Evolutionary conservation across 1,140 invertebrate species (phyloP).

Genomic region (Penaeus indicus): DNA sequence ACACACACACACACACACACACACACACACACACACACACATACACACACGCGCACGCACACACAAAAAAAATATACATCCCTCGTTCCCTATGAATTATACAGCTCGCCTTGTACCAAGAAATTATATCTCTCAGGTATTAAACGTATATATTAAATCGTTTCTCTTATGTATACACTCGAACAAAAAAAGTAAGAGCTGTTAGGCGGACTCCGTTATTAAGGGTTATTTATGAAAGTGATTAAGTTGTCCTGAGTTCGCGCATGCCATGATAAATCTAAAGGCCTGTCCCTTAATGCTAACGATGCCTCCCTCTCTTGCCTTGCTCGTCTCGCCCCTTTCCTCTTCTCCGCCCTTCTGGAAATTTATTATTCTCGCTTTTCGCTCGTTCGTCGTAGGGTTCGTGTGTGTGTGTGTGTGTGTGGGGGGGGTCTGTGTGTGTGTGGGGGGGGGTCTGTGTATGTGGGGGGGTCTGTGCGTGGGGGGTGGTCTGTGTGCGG

Average conservation of each 20-base stretch:
- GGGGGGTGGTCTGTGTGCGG: no score
- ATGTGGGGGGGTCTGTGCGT: not conserved
- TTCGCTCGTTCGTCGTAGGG: not conserved
- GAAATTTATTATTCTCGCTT: not conserved
- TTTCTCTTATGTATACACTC: not conserved
- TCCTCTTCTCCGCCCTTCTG: no score
- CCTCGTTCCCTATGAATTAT: not conserved
- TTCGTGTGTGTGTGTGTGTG: not conserved
- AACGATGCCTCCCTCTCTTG: no score
- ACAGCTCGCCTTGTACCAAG: no score
- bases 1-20: conserved; percentile 9
- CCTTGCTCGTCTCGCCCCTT: no score
- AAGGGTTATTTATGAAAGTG: no score
- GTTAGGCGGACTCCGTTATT: no score
- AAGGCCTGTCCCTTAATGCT: no score
- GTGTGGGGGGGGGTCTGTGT: not conserved
- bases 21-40: conserved; percentile 7
- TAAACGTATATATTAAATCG: not conserved
- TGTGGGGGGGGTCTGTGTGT: not conserved
- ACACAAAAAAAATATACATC: not conserved
- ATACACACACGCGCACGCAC: not conserved
- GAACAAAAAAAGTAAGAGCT: no score
- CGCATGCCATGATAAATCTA: no score
- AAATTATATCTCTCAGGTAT: not conserved
- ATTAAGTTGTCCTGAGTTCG: no score